Base-by-base conservation (phyloP, 2,113 vertebrate genomes). In the Brachirus orientalis region DNA sequence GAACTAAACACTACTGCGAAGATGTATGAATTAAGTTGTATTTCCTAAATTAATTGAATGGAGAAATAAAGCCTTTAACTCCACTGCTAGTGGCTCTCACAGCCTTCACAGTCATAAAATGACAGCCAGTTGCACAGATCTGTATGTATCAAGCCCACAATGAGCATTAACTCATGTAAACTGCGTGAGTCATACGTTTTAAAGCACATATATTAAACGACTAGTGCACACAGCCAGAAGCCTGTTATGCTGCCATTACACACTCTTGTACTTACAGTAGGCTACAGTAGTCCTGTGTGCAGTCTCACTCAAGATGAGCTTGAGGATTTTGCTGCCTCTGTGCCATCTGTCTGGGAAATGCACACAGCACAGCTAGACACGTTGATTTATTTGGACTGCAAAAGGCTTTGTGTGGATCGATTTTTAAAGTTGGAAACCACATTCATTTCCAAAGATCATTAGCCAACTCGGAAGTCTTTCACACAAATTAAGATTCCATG, bases 261-360 rank as follows among this genome's bases (percentile, higher is more conserved):
- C 52, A 35, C 62, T 46, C 38, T 55, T 69, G 61, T 79, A 40
- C 63, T 77, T 71, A 72, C 72, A 56, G 68, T 13, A 52, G 53
- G 36, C 35, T 59, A 56, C 69, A 72, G 82, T 72, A 51, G 69
- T 69, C 38, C 69, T 73, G 82, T 73, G 82, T 82, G 71, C 79
- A 47, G 79, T 75, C 77, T 74, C 72, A 60, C 68, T 58, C 69
- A 74, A 74, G 82, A 76, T 90, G 86, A 88, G 70, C 81, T 28
- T 71, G 71, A 80, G 84, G 88, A 87, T 86, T 88, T 80, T 58
- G 69, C 72, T 80, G 71, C 64, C 19, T 82, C 72, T 74, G 45
- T 79, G 79, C 88, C 85, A 88, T 88, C 86, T 86, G 86, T 89
- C 81, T 79, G 43, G 58, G 73, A 83, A 84, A 82, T 67, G 52